phyloP scores from a whole-genome alignment of 1,140 invertebrate species.

The Bilobella aurantiaca region DNA sequence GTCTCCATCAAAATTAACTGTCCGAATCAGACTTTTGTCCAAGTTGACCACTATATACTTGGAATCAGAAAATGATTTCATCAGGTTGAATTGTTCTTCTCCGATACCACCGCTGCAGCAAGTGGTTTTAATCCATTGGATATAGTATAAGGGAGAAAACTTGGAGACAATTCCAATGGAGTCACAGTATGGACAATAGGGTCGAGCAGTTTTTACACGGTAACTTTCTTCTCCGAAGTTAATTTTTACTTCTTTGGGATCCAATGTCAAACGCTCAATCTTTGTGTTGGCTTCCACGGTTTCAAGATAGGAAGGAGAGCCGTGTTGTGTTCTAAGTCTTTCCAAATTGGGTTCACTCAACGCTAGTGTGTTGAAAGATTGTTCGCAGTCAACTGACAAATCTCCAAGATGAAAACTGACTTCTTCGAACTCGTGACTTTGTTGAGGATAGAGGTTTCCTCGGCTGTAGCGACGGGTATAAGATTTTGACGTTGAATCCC shows the following conservation, averaged over 20 bases:
- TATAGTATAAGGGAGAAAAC: constrained; percentile 22
- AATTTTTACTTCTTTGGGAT: constrained; percentile 9
- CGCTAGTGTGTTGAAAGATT: constrained; percentile 21
- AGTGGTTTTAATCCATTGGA: constrained; percentile 18
- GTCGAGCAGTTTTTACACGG: neutral
- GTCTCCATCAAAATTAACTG: constrained; percentile 3
- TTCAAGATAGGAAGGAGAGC: neutral
- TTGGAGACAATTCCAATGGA: constrained; percentile 11
- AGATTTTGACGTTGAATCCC: too few species aligned
- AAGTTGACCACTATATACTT: constrained; percentile 5
- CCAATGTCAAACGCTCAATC: neutral
- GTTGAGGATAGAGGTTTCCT: neutral
- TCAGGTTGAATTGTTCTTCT: constrained; percentile 7
- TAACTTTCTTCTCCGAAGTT: neutral
- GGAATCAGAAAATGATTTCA: neutral
- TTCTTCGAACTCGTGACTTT: constrained; percentile 6
- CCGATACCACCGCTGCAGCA: constrained; percentile 4
- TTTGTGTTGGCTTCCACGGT: neutral
- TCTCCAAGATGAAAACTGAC: constrained; percentile 32
- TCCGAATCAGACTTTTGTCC: constrained; percentile 9
- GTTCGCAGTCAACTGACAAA: constrained; percentile 19
- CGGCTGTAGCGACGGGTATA: neutral
- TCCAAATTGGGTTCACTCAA: constrained; percentile 23
- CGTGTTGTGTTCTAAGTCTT: constrained; percentile 9
- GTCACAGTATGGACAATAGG: constrained; percentile 20